These are phyloP conservation scores for Octodon degus DNA, from an alignment of 2,113 vertebrate species.

Conservation along the genomic window DNA sequence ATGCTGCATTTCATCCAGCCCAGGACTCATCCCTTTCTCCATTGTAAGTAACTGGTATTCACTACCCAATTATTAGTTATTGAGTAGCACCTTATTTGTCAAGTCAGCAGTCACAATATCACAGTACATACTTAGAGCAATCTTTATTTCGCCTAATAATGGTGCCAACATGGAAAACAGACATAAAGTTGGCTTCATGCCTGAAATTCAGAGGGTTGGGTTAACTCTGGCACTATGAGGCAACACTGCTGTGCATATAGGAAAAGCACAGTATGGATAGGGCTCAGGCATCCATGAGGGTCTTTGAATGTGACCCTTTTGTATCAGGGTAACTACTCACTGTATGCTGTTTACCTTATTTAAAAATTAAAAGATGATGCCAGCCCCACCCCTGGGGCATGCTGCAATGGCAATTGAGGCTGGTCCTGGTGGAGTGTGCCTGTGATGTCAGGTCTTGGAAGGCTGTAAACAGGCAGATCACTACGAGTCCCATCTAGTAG, in stretches of 20 bases:
- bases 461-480: no score
- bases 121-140: neutral
- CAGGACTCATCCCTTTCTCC: neutral
- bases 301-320: no score
- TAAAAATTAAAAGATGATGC: neutral
- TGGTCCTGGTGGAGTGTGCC: no score
- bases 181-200: neutral
- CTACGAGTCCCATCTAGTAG: no score
- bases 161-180: neutral
- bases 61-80: neutral
- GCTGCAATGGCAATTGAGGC: no score
- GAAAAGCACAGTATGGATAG: neutral
- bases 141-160: neutral
- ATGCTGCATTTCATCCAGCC: neutral
- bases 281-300: neutral
- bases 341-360: neutral
- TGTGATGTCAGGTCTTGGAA: no score
- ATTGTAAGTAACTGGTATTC: neutral
- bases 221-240: neutral
- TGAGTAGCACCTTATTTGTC: neutral
- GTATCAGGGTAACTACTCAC: neutral
- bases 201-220: neutral
- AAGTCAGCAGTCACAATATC: neutral
- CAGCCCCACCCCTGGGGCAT: no score
- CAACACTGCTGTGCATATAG: neutral